phyloP scores from a whole-genome alignment of 2,797 vertebrate species.

The Premnoplex brunnescens region DNA sequence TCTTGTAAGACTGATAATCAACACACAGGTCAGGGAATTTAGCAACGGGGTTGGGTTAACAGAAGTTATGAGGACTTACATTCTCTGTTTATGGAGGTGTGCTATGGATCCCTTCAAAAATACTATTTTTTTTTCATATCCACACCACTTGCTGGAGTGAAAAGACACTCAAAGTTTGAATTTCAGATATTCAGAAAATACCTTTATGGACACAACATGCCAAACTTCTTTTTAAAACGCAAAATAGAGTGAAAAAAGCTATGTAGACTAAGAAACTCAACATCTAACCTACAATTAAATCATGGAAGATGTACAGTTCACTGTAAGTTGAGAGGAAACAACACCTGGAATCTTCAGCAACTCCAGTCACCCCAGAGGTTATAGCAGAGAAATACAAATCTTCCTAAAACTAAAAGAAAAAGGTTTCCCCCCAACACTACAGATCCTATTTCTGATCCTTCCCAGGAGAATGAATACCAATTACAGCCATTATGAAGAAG shows the following conservation, averaged over 20 bases:
- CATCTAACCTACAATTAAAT: background rate
- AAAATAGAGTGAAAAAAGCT: background rate
- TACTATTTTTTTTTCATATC: background rate
- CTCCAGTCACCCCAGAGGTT: background rate
- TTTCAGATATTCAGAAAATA: background rate
- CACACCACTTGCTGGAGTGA: background rate
- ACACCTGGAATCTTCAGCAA: background rate
- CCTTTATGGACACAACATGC: background rate
- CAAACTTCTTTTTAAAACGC: background rate
- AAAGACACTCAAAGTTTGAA: background rate
- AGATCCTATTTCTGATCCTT: background rate
- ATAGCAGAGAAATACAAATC: background rate
- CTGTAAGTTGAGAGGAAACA: background rate
- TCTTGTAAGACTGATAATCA: background rate
- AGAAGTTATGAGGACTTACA: background rate
- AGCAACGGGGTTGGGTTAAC: background rate
- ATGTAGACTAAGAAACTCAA: background rate
- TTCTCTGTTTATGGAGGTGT: background rate
- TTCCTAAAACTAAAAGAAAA: background rate
- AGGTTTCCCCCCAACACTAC: background rate
- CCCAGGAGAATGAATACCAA: background rate
- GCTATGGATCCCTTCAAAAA: background rate
- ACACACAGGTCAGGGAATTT: background rate
- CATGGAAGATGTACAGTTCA: background rate
- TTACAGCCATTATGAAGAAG: background rate